Base-by-base conservation (phyloP, 2,888 invertebrate species). In the Orgyia antiqua region DNA sequence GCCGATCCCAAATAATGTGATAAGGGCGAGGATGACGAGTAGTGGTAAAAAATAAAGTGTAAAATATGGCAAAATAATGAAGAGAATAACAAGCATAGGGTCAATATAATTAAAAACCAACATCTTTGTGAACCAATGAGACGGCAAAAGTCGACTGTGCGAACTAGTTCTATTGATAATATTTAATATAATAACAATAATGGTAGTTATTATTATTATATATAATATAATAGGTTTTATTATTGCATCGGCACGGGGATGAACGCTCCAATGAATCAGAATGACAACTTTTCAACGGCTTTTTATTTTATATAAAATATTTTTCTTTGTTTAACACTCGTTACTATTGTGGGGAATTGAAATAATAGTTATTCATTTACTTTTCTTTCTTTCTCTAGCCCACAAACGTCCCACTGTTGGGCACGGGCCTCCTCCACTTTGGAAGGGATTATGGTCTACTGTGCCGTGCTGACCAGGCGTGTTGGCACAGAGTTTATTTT, bases 91-190 rank as follows among this genome's bases (percentile, higher is more conserved):
- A 67, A 15, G 6, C 52, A 52, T 63, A 59, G 82, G 80, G 79
- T 78, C 78, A 80, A 77, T 67, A 80, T 66, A 80, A 79, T 82
- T 76, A 78, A 78, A 77, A 59, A 58, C 60, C 57, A 52, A 51
- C 59, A 69, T 83, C 82, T 83, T 84, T 84, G 76, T 71, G 54
- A 77, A 30, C 40, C 82, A 83, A 43, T 75, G 67, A 67, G 78
- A 78, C 68, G 82, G 79, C 72, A 84, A 83, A 72, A 84, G 80
- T 83, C 78, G 70, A 84, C 84, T 83, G 80, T 84, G 49, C 59
- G 60, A 64, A 69, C 64, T 71, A 66, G 53, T 53, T 52, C 42
- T 15, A 15, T 45, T 63, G 42, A 56, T 64, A 61, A 67, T 74
- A 75, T 74, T 72, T 64, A 78, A 68, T 75, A 70, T 75, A 78